phyloP scores from a whole-genome alignment of 2,113 vertebrate species.

The Neoarius graeffei region DNA sequence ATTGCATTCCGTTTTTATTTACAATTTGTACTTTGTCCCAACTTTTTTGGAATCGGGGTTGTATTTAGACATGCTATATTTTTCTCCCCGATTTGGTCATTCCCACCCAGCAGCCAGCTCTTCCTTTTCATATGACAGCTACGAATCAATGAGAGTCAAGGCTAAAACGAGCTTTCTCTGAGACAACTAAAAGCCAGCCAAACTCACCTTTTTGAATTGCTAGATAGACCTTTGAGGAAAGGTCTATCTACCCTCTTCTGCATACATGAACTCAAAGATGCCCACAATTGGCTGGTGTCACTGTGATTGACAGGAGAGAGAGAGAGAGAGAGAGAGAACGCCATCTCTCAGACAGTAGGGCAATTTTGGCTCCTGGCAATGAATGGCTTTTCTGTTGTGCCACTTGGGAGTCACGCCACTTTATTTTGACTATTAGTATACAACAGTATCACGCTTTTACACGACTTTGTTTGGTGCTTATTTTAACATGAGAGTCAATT shows the following conservation, averaged over 20 bases:
- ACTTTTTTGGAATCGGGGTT: too few species aligned
- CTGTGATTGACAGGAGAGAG: background rate
- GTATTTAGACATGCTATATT: background rate
- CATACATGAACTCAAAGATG: background rate
- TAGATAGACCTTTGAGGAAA: background rate
- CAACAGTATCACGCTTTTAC: background rate
- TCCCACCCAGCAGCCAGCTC: background rate
- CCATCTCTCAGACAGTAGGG: background rate
- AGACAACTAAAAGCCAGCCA: background rate
- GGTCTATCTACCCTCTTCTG: background rate
- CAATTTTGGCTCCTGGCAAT: background rate
- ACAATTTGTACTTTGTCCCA: too few species aligned
- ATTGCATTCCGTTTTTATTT: too few species aligned
- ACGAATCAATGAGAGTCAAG: background rate
- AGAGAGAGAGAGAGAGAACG: background rate
- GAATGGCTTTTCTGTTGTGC: too few species aligned
- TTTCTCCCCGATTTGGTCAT: background rate
- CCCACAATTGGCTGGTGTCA: background rate
- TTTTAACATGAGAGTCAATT: background rate
- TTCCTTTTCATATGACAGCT: background rate
- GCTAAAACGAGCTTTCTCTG: background rate
- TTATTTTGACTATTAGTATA: too few species aligned
- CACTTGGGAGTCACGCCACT: too few species aligned
- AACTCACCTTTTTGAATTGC: background rate
- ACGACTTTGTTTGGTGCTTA: too few species aligned